Evolutionary conservation across 2,113 vertebrate genomes (phyloP), one percentile per base, ranked within the genome.

Genomic region (Myiopsitta monachus): DNA sequence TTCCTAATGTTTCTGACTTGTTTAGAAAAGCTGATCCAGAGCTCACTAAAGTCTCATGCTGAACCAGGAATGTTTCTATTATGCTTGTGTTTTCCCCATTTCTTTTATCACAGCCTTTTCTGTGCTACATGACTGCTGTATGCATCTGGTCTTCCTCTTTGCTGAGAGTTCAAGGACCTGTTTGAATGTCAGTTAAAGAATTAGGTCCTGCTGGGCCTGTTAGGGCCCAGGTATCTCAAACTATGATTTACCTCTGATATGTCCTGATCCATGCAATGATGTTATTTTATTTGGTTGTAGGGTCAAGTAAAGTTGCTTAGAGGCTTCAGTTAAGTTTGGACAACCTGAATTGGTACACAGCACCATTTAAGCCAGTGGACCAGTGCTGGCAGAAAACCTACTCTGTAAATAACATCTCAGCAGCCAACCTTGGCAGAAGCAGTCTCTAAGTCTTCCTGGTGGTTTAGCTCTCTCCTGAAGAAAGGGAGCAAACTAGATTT

Each of bases 11-110:
- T 14, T 64, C 11, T 85, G 66, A 22, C 7, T 36, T 63, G 8
- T 52, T 84, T 89, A 30, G 26, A 41, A 80, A 87, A 69, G 12
- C 43, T 62, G 47, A 52, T 11, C 4, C 15, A 38, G 51, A 38
- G 5, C 9, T 62, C 46, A 51, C 6, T n/a, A 9, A 54, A 70
- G 18, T 26, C 8, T 69, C 15, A 22, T 28, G 18, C 28, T 61
- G n/a, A 84, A 83, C 14, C 18, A 78, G 1, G 2, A 59, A 11
- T 3, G 14, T 44, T 90, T 79, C 63, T 1, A 3, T 64, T 41
- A 10, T 0, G 0, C 41, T 17, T 43, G 4, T 39, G 10, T 75
- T 92, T 85, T 2, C 18, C 4, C 3, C 2, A 14, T 70, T 73
- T 81, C 8, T 81, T 92, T 93, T 39, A 39, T 11, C 7, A 26